Conservation (phyloP, 2,888 invertebrate genomes). For the Stomorhina lunata region DNA sequence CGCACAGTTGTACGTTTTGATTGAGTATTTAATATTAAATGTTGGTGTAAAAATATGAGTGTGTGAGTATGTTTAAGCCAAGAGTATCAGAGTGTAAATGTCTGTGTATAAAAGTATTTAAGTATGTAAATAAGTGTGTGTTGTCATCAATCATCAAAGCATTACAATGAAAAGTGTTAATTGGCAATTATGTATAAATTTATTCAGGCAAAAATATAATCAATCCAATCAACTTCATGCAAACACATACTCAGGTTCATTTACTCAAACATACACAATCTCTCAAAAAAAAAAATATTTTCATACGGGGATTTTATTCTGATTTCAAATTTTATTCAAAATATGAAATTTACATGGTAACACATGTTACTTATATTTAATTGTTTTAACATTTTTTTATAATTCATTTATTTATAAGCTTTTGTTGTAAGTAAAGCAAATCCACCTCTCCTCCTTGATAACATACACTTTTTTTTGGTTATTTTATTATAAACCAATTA, state of each 20-base stretch:
- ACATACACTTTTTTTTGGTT: constrained; percentile 14
- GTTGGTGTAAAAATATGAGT: background rate
- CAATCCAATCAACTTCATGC: constrained; percentile 71
- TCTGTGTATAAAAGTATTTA: constrained; percentile 26
- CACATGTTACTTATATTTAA: constrained; percentile 51
- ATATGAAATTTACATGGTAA: constrained; percentile 45
- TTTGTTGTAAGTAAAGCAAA: background rate
- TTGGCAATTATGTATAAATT: constrained; percentile 78
- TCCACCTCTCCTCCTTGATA: background rate
- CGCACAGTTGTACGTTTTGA: constrained; percentile 42
- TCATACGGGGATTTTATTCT: background rate
- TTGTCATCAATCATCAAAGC: constrained; percentile 68
- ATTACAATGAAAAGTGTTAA: constrained; percentile 74
- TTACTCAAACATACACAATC: constrained; percentile 21
- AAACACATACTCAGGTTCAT: constrained; percentile 23
- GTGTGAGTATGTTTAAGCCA: background rate
- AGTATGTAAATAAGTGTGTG: constrained; percentile 5
- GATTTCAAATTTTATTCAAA: constrained; percentile 15
- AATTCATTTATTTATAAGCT: background rate
- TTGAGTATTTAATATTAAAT: constrained; percentile 42
- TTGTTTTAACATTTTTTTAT: constrained; percentile 45
- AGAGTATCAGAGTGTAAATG: background rate
- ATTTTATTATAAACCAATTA: constrained; percentile 41
- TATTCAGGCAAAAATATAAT: constrained; percentile 76
- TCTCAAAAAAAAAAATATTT: background rate